phyloP scores from a whole-genome alignment of 1,140 invertebrate genomes.

The Macrobrachium nipponense region DNA sequence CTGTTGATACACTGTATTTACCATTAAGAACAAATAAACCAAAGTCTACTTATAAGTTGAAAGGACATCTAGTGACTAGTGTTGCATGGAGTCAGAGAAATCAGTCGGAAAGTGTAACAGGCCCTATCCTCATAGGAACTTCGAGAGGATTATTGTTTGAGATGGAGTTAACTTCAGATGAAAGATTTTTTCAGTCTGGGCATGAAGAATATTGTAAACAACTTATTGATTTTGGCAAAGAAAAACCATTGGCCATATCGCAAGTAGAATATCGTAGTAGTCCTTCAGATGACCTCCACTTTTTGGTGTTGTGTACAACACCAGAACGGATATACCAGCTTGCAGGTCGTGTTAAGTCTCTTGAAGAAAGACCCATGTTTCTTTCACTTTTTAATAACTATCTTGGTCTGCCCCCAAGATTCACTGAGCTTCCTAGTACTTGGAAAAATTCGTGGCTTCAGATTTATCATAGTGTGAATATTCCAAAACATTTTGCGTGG shows the following conservation, averaged over 20 bases:
- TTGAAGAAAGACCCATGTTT: constrained; percentile 83
- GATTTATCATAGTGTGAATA: constrained; percentile 77
- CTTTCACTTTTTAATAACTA: constrained; percentile 82
- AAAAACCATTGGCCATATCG: constrained; percentile 81
- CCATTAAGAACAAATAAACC: constrained; percentile 72
- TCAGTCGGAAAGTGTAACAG: constrained; percentile 77
- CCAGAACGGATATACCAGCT: constrained; percentile 87
- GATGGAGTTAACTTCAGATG: constrained; percentile 84
- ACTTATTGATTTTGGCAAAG: constrained; percentile 86
- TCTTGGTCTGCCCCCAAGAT: constrained; percentile 71
- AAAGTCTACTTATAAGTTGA: constrained; percentile 79
- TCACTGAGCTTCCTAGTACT: constrained; percentile 56
- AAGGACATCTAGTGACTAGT: constrained; percentile 88
- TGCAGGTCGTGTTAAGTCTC: constrained; percentile 77
- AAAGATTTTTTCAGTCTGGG: constrained; percentile 77
- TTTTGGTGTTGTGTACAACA: constrained; percentile 83
- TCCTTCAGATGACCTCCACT: constrained; percentile 75
- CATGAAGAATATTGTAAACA: constrained; percentile 89
- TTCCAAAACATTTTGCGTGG: constrained; percentile 87
- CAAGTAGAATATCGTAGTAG: constrained; percentile 84
- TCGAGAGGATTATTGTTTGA: constrained; percentile 92
- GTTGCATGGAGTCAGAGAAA: constrained; percentile 90
- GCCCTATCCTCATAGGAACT: constrained; percentile 88
- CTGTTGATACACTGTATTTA: constrained; percentile 84
- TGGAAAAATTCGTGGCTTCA: constrained; percentile 84